These are phyloP conservation scores for Chondrilla cf. caribensis DNA, from an alignment of 37 sponge, comb jelly and placozoan species.

Conservation along the genomic window DNA sequence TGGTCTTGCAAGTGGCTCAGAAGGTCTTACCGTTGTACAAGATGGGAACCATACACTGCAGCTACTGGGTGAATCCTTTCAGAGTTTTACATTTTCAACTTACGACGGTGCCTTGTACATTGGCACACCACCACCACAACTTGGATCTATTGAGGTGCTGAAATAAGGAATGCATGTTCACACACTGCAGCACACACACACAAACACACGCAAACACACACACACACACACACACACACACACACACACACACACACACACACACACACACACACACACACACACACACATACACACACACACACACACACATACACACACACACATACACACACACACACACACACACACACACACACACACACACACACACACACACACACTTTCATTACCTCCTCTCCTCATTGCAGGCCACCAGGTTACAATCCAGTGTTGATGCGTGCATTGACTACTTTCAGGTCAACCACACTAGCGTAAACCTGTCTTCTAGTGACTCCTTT, in stretches of 20 bases:
- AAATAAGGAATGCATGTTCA: no score
- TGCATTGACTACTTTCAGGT: constrained; percentile 43
- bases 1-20: constrained; percentile 20
- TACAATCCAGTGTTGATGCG: constrained; percentile 16
- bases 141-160: constrained; percentile 10
- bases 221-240: constrained; percentile 32
- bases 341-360: no score
- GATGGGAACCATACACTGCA: constrained; percentile 11
- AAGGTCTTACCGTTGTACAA: constrained; percentile 15
- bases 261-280: background rate
- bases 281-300: no score
- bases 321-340: no score
- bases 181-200: no score
- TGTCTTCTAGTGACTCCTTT: constrained; percentile 8
- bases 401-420: constrained; percentile 4
- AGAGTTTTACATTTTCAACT: constrained; percentile 20
- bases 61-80: background rate
- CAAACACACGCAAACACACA: constrained; percentile 3
- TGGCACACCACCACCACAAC: constrained; percentile 54
- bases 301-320: no score
- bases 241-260: constrained; percentile 11
- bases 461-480: background rate
- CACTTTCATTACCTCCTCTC: no score
- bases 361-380: no score
- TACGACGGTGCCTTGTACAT: constrained; percentile 53